phyloP scores from a whole-genome alignment of 2,888 invertebrate genomes.

The Zonitis immaculata region DNA sequence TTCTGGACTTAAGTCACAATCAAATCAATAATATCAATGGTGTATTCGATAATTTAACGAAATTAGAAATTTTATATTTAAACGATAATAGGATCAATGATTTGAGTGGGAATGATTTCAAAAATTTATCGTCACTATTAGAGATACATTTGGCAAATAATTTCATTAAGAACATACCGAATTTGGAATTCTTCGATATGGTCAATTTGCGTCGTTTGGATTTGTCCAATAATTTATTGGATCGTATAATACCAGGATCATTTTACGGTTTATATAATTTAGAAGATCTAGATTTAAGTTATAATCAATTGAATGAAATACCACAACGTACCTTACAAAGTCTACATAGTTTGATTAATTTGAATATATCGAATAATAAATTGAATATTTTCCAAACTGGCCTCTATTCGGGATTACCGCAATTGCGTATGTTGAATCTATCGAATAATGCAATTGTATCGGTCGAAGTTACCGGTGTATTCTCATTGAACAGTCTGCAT shows the following conservation, averaged over 20 bases:
- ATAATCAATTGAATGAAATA: constrained; percentile 34
- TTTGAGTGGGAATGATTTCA: constrained; percentile 34
- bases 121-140: constrained; percentile 32
- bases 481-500: constrained; percentile 39
- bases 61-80: constrained; percentile 34
- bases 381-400: constrained; percentile 37
- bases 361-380: constrained; percentile 39
- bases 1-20: constrained; percentile 40
- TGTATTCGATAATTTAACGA: constrained; percentile 28
- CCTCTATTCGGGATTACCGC: constrained; percentile 39
- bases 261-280: constrained; percentile 36
- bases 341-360: constrained; percentile 31
- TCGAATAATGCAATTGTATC: constrained; percentile 37
- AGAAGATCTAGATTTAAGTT: constrained; percentile 37
- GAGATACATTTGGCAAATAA: constrained; percentile 37
- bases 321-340: constrained; percentile 31
- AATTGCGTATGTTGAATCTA: constrained; percentile 38
- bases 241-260: constrained; percentile 26
- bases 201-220: constrained; percentile 32
- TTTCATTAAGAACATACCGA: constrained; percentile 26
- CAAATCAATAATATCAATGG: constrained; percentile 27
- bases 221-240: constrained; percentile 37
- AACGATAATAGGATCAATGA: constrained; percentile 33
- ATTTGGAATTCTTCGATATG: constrained; percentile 27
- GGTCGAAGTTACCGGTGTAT: constrained; percentile 38